These are phyloP conservation scores for Baryphthengus martii DNA, from an alignment of 2,113 vertebrate species.

Conservation along the genomic window DNA sequence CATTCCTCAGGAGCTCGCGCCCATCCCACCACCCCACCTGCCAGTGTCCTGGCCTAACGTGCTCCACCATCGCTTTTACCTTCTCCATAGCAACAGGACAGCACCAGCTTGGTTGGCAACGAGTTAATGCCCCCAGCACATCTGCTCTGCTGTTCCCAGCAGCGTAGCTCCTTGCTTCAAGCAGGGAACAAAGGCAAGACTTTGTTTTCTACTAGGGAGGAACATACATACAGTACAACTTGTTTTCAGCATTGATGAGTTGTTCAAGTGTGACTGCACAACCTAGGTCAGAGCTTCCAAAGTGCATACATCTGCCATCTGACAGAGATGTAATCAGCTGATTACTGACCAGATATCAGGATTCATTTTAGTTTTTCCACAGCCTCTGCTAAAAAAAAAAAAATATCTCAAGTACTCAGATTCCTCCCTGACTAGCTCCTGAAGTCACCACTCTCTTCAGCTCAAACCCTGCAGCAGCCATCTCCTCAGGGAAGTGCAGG, in stretches of 20 bases:
- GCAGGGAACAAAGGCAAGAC: neutral
- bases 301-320: neutral
- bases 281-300: neutral
- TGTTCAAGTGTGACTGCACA: neutral
- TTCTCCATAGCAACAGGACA: neutral
- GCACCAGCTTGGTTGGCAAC: accelerated
- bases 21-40: neutral
- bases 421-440: neutral
- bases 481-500: neutral
- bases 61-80: neutral
- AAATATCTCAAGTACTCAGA: neutral
- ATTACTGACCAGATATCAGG: neutral
- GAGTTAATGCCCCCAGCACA: neutral
- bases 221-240: neutral
- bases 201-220: neutral
- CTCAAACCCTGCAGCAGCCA: neutral
- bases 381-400: neutral
- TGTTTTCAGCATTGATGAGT: neutral
- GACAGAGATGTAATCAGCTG: neutral
- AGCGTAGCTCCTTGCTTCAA: accelerated
- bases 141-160: neutral
- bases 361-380: neutral
- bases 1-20: neutral
- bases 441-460: neutral
- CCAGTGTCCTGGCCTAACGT: neutral